Percentiles rank a stretch among this genome's conserved stretches.
phyloP scores from a whole-genome alignment of 1,140 invertebrate genomes.

The Caenorhabditis remanei region DNA sequence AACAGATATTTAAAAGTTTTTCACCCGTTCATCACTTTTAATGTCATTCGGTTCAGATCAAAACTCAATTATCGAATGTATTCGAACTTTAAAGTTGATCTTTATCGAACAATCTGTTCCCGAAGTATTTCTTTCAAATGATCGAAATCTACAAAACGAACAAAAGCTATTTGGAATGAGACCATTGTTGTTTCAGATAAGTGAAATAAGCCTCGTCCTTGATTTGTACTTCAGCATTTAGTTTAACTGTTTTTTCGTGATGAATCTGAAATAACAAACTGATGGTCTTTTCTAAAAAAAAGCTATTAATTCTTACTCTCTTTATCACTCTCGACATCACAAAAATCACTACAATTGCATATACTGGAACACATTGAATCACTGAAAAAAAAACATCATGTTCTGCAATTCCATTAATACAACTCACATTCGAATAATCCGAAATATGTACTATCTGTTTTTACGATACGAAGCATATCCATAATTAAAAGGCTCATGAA shows the following conservation, averaged over 20 bases:
- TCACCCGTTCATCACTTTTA: too few species aligned
- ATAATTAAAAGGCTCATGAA: neutral
- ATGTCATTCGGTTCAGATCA: too few species aligned
- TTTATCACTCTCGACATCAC: neutral
- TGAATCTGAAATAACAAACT: neutral
- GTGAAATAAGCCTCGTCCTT: neutral
- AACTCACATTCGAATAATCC: too few species aligned
- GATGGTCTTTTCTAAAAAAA: neutral
- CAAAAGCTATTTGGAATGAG: neutral
- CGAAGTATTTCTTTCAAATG: too few species aligned
- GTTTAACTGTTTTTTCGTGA: neutral
- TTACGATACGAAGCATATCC: neutral
- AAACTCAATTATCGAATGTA: too few species aligned
- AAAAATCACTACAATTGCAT: neutral
- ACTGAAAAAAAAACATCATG: neutral
- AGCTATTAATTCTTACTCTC: neutral
- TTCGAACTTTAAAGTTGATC: too few species aligned
- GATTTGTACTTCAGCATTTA: neutral
- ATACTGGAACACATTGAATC: neutral
- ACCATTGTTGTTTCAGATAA: slow-evolving; percentile 21
- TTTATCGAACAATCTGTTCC: too few species aligned
- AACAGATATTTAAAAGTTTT: too few species aligned
- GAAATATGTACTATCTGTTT: neutral
- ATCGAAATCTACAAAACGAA: too few species aligned
- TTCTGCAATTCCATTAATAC: neutral